Percentiles rank a stretch among this genome's conserved stretches.
These are phyloP conservation scores for Andricus quercusramuli DNA, from an alignment of 2,888 invertebrate species.

Conservation along the genomic window DNA sequence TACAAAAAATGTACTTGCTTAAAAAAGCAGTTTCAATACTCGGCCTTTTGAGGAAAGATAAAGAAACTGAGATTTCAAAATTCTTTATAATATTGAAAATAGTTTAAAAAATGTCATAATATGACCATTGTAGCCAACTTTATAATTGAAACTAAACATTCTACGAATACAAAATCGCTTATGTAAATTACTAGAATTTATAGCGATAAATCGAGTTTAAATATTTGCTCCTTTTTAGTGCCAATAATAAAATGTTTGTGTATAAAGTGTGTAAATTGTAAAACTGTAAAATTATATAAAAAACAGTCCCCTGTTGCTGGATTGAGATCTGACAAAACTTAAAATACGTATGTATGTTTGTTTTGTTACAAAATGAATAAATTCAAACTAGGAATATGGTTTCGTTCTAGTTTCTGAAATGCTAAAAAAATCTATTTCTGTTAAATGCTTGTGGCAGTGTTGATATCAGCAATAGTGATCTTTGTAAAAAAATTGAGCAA, in stretches of 20 bases:
- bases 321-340: slow-evolving; percentile 11
- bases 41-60: neutral
- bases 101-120: neutral
- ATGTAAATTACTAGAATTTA: neutral
- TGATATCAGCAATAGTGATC: neutral
- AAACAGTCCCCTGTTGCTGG: slow-evolving; percentile 31
- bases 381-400: slow-evolving; percentile 1
- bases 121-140: neutral
- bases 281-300: slow-evolving; percentile 10
- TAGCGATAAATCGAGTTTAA: neutral
- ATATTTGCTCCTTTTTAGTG: slow-evolving; percentile 38
- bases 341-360: neutral
- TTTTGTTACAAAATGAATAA: neutral
- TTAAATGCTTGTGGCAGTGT: slow-evolving; percentile 28
- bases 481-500: slow-evolving; percentile 29
- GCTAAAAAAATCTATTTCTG: slow-evolving; percentile 21
- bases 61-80: neutral
- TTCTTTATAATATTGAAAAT: neutral
- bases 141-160: neutral
- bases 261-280: neutral
- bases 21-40: neutral
- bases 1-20: slow-evolving; percentile 14
- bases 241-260: neutral
- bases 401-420: slow-evolving; percentile 15
- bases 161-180: neutral